A percentile compares a stretch with the other conserved stretches of the same genome.
These are phyloP conservation scores for Rhagonycha lutea DNA, from an alignment of 2,888 invertebrate genomes.

Conservation along the genomic window DNA sequence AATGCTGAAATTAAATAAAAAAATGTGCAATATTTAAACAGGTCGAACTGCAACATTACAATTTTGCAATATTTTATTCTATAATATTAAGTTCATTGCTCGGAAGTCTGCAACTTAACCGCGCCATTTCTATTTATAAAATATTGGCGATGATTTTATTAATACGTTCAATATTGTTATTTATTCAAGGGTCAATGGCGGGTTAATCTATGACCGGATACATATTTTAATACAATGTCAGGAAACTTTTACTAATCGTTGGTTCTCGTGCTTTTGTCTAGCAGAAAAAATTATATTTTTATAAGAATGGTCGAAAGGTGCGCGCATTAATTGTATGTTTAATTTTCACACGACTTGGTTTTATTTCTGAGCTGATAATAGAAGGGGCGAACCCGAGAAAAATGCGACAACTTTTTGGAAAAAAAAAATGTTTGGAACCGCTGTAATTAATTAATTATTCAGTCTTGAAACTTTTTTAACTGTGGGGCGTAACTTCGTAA, in stretches of 20 bases:
- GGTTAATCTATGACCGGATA: constrained; percentile 31
- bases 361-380: background rate
- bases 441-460: background rate
- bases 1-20: background rate
- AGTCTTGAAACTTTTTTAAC: background rate
- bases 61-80: background rate
- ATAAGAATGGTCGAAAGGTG: background rate
- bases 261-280: constrained; percentile 9
- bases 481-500: background rate
- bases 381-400: background rate
- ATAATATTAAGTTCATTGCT: too few relatives aligned
- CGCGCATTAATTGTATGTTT: background rate
- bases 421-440: background rate
- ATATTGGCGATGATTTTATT: constrained; percentile 7
- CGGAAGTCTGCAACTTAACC: too few relatives aligned
- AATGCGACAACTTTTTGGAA: too few relatives aligned
- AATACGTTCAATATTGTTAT: constrained; percentile 29
- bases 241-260: constrained; percentile 28
- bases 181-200: constrained; percentile 32
- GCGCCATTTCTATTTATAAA: background rate
- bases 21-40: background rate
- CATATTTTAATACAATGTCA: constrained; percentile 35
- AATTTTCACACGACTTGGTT: background rate
- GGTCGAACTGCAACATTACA: background rate
- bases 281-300: background rate